Conservation (phyloP, 2,888 invertebrate genomes). For the Petrolisthes manimaculis region DNA sequence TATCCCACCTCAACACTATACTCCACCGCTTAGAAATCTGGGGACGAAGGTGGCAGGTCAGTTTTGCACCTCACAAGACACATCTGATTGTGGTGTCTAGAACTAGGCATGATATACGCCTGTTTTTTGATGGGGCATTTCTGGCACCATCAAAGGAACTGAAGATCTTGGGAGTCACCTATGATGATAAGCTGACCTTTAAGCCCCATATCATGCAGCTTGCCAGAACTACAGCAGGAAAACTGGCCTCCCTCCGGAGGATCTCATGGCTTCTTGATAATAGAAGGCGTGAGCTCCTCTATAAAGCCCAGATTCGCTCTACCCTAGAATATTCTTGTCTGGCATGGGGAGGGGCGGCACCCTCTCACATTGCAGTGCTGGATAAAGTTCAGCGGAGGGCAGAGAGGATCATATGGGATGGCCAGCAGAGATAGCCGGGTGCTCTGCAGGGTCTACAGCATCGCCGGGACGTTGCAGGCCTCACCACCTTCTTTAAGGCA, state of each 20-base stretch:
- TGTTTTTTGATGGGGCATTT: not conserved
- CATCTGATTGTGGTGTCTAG: slow-evolving; percentile 1
- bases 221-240: slow-evolving; percentile 3
- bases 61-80: not conserved
- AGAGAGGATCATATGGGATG: not conserved
- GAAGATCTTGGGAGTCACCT: not conserved
- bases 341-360: not conserved
- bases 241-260: not conserved
- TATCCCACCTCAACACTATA: not conserved
- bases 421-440: not conserved
- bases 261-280: not conserved
- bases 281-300: not conserved
- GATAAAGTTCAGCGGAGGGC: not conserved
- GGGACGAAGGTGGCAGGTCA: not conserved
- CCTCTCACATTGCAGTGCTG: not conserved
- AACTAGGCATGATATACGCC: not conserved
- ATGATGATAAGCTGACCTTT: slow-evolving; percentile 9
- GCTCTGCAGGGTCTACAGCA: not conserved
- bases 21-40: not conserved
- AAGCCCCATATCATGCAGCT: not conserved
- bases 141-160: not conserved
- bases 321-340: slow-evolving; percentile 6
- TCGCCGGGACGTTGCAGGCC: not conserved
- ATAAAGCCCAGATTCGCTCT: not conserved
- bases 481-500: not conserved